A percentile compares a stretch with the other conserved stretches of the same genome.
Conservation (phyloP, 2,888 invertebrate species). For the Oscheius myriophilus region DNA sequence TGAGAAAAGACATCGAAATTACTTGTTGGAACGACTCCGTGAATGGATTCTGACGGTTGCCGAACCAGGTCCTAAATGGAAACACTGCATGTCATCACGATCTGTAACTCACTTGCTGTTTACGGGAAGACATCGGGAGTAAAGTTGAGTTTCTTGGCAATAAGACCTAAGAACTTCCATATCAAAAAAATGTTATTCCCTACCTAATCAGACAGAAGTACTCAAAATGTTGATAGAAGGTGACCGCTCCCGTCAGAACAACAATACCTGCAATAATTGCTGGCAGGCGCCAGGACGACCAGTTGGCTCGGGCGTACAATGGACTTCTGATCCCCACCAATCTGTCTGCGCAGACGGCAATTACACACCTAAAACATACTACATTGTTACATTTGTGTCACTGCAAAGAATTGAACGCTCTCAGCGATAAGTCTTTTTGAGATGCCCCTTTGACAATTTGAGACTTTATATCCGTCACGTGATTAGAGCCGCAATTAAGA, state of each 20-base stretch:
- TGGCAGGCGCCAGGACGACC: constrained; percentile 61
- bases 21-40: constrained; percentile 49
- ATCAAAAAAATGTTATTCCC: neutral
- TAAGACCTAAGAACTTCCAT: constrained; percentile 33
- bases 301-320: constrained; percentile 56
- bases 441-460: no score
- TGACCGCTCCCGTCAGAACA: constrained; percentile 54
- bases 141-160: constrained; percentile 62
- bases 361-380: constrained; percentile 60
- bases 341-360: constrained; percentile 68
- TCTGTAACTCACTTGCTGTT: constrained; percentile 51
- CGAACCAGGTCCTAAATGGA: constrained; percentile 59
- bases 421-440: no score
- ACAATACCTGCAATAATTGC: constrained; percentile 59
- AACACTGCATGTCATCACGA: neutral
- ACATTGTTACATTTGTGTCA: no score
- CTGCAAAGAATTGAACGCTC: no score
- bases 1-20: constrained; percentile 41
- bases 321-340: constrained; percentile 67
- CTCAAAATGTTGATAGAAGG: constrained; percentile 64
- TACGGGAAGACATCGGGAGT: constrained; percentile 60
- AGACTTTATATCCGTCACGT: no score
- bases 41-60: constrained; percentile 62
- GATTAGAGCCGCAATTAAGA: no score
- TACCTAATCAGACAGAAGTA: constrained; percentile 59